Conservation (phyloP, 2,113 vertebrate species). For the Pagrus major region DNA sequence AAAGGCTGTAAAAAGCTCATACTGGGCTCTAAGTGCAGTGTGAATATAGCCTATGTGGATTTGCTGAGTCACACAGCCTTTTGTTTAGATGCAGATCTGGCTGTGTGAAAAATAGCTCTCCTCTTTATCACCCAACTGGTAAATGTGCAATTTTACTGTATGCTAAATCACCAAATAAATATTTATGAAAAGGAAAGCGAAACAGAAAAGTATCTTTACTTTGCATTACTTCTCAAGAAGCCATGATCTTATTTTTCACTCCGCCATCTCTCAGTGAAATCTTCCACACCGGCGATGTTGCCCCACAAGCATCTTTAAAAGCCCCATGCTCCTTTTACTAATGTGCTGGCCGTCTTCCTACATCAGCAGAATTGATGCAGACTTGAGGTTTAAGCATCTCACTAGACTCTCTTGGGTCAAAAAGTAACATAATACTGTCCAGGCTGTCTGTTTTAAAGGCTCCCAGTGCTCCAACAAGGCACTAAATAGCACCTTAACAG, state of each 20-base stretch:
- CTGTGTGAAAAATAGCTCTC: conserved; percentile 15
- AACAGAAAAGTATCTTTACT: conserved; percentile 18
- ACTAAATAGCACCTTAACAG: conserved; percentile 38
- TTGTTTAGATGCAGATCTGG: conserved; percentile 33
- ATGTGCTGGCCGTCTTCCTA: conserved; percentile 34
- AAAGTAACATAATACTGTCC: conserved; percentile 38
- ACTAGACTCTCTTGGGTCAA: conserved; percentile 39
- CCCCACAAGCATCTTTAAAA: conserved; percentile 47
- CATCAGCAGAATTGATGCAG: conserved; percentile 50
- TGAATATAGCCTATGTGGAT: conserved; percentile 5
- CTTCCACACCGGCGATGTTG: conserved; percentile 4
- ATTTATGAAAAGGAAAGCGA: conserved; percentile 21
- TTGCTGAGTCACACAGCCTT: conserved; percentile 39
- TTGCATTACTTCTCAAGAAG: conserved; percentile 22
- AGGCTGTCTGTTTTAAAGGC: conserved; percentile 33
- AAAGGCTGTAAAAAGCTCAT: conserved; percentile 31
- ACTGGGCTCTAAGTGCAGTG: conserved; percentile 5
- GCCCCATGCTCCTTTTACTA: conserved; percentile 25
- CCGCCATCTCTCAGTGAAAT: conserved; percentile 2
- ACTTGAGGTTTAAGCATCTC: conserved; percentile 51
- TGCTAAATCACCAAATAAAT: conserved; percentile 39
- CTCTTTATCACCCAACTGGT: conserved; percentile 14
- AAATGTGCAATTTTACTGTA: conserved; percentile 19
- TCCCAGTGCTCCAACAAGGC: conserved; percentile 15
- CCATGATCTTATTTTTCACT: conserved; percentile 19